Base-by-base conservation (phyloP, 2,888 invertebrate genomes). In the Orthosia gracilis region DNA sequence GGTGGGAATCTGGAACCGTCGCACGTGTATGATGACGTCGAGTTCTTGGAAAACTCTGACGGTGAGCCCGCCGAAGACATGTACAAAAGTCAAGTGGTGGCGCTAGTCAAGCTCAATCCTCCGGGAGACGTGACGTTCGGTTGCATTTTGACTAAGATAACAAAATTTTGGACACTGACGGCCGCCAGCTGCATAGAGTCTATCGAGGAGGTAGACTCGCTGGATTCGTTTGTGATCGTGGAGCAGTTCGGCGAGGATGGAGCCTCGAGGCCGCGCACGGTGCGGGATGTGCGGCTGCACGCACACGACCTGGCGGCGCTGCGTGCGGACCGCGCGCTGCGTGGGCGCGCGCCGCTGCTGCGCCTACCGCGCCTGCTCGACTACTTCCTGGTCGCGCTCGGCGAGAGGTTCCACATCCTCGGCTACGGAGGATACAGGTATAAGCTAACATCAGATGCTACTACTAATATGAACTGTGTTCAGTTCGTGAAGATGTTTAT, bases 101-200 rank as follows among this genome's bases (percentile, higher is more conserved):
- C 94, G 17, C 86, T 96, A 18, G 95, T 95, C 47, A 93, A 92
- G 78, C 62, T 92, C 40, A 91, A 87, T 31, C 92, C 93, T 4
- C 89, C 88, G 2, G 82, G 84, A n/a, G 91, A 91, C 47, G 65
- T 92, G 9, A 91, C 89, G 40, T 95, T 95, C 75, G 95, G 94
- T 4, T 96, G 96, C 81, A 92, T 91, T 4, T 86, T 94, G 57
- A 94, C 94, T 3, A 87, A 92, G n/a, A 80, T 96, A 23, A 87
- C 89, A 18, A 79, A 85, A 15, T 85, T 86, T 72, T 95, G 95
- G 94, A 87, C 91, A 31, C 73, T 96, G 67, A 95, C 96, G 3
- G 93, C 95, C 0, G 96, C 95, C 18, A 95, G 94, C 78, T 96
- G 95, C 80, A 89, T 95, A 49, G 93, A 94, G 72, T 89, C 94